phyloP scores from a whole-genome alignment of 2,113 vertebrate genomes.

The Serinus canaria region DNA sequence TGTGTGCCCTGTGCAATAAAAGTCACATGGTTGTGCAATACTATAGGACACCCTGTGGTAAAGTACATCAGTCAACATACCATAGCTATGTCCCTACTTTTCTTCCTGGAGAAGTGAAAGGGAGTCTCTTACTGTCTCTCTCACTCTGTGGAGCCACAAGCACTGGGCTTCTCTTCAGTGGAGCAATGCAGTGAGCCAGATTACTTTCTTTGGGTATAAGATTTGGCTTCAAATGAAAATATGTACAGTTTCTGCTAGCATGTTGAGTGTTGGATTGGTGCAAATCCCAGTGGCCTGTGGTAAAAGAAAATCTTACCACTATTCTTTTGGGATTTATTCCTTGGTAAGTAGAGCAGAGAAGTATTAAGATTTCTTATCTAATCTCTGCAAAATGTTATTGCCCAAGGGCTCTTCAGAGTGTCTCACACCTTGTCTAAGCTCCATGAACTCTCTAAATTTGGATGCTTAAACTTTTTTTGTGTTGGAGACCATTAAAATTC shows the following conservation, averaged over 20 bases:
- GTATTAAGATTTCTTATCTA: background rate
- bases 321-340: background rate
- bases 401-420: background rate
- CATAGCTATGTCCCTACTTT: background rate
- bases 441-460: background rate
- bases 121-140: background rate
- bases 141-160: background rate
- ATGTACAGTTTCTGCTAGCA: background rate
- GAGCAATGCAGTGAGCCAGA: background rate
- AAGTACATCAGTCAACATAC: background rate
- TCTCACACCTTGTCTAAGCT: background rate
- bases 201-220: background rate
- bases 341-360: background rate
- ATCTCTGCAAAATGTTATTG: background rate
- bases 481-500: background rate
- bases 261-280: background rate
- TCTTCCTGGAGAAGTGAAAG: background rate
- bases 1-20: background rate
- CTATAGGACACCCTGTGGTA: background rate
- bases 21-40: background rate
- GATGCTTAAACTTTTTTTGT: background rate
- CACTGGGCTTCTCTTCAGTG: background rate
- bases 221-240: background rate
- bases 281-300: background rate
- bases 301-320: background rate